Evolutionary conservation across 2,797 vertebrate genomes (phyloP).

Genomic region (Eulemur albifrons): DNA sequence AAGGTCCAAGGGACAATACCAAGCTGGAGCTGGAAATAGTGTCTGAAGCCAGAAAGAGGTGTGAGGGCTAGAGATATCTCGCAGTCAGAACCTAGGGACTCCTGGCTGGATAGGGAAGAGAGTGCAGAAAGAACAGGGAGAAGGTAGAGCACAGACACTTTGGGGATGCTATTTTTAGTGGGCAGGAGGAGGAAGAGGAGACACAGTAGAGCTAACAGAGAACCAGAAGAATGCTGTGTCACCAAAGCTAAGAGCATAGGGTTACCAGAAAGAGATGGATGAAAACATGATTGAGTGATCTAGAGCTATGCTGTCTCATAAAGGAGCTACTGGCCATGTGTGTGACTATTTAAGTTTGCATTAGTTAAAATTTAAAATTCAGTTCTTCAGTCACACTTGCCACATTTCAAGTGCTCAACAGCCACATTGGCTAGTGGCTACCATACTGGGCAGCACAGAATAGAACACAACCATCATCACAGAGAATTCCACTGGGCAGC

Average conservation of each 20-base stretch:
- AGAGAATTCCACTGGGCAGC: neutral
- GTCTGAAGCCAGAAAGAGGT: conserved; percentile 5
- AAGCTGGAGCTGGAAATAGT: neutral
- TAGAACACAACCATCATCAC: neutral
- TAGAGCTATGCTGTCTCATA: neutral
- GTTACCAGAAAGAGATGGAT: neutral
- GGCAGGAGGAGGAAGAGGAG: neutral
- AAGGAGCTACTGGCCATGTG: neutral
- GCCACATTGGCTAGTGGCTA: neutral
- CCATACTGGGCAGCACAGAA: neutral
- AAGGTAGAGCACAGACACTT: neutral
- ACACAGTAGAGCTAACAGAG: neutral
- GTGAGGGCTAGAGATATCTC: neutral
- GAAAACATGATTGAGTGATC: neutral
- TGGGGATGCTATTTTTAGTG: neutral
- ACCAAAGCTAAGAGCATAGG: neutral
- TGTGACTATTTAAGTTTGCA: neutral
- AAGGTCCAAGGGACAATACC: neutral
- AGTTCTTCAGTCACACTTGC: neutral
- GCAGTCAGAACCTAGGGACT: neutral
- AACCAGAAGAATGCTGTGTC: neutral
- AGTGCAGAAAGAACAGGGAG: neutral
- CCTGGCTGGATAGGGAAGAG: neutral
- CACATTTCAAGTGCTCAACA: neutral
- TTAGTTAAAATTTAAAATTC: neutral